phyloP scores from a whole-genome alignment of 2,888 invertebrate species.

The Eupithecia inturbata region DNA sequence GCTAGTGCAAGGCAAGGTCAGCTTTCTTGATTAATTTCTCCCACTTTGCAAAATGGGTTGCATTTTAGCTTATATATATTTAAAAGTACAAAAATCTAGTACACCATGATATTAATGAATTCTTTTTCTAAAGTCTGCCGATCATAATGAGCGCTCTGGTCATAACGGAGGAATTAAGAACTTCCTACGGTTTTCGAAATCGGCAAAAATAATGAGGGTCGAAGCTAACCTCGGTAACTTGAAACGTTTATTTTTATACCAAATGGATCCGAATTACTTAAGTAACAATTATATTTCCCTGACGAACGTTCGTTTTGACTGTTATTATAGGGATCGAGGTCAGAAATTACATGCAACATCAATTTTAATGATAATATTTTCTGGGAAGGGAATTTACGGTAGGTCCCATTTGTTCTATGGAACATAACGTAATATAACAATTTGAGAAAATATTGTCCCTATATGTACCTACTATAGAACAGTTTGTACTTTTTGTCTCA shows the following conservation, averaged over 20 bases:
- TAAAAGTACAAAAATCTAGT: not conserved
- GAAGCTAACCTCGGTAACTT: constrained; percentile 37
- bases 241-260: constrained; percentile 43
- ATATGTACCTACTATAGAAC: no score
- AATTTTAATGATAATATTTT: constrained; percentile 36
- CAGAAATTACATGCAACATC: constrained; percentile 32
- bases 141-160: not conserved
- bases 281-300: constrained; percentile 44
- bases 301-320: constrained; percentile 39
- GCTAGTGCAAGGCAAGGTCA: not conserved
- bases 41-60: no score
- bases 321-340: constrained; percentile 32
- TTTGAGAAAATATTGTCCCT: no score
- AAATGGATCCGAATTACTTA: constrained; percentile 42
- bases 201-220: constrained; percentile 38
- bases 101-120: not conserved
- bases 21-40: not conserved
- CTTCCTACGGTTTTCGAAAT: constrained; percentile 9
- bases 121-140: not conserved
- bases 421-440: no score
- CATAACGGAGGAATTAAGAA: constrained; percentile 5
- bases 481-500: no score
- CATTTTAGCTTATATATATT: no score
- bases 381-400: constrained; percentile 14
- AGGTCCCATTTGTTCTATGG: no score